Evolutionary conservation across 2,888 invertebrate genomes (phyloP).

Genomic region (Drosophila fulvimacula): DNA sequence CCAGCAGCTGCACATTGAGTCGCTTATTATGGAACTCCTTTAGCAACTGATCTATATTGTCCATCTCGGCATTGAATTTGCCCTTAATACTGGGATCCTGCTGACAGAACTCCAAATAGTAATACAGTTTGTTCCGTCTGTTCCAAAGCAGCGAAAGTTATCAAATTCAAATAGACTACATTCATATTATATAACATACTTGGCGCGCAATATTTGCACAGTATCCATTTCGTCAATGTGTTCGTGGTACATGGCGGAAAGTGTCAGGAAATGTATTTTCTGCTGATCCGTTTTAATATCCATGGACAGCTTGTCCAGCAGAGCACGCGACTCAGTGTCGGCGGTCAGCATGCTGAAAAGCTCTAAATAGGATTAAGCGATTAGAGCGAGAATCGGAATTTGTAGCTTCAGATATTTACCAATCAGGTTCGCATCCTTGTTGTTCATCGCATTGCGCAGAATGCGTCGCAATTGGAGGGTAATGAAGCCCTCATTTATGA

Average conservation of each 20-base stretch:
- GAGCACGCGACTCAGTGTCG: conserved; percentile 67
- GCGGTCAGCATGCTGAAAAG: conserved; percentile 81
- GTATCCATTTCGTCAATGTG: conserved; percentile 74
- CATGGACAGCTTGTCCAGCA: conserved; percentile 74
- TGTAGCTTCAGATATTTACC: conserved; percentile 57
- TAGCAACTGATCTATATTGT: conserved; percentile 81
- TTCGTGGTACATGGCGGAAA: conserved; percentile 83
- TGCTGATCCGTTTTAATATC: conserved; percentile 83
- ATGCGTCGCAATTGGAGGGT: conserved; percentile 79
- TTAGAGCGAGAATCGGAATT: background rate
- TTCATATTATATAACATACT: conserved; percentile 56
- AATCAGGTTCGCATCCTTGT: conserved; percentile 82
- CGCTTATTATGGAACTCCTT: conserved; percentile 82
- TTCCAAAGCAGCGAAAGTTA: background rate
- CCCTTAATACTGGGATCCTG: conserved; percentile 81
- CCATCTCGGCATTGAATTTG: conserved; percentile 81
- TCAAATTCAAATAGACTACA: background rate
- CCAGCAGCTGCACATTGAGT: conserved; percentile 81
- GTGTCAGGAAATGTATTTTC: conserved; percentile 81
- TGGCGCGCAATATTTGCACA: conserved; percentile 73
- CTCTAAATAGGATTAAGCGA: conserved; percentile 53
- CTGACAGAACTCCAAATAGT: conserved; percentile 84
- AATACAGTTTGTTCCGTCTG: conserved; percentile 84
- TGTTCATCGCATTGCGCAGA: conserved; percentile 79
- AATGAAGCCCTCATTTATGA: conserved; percentile 77